Conservation (phyloP, 2,113 vertebrate species). For the Hypanus sabinus region DNA sequence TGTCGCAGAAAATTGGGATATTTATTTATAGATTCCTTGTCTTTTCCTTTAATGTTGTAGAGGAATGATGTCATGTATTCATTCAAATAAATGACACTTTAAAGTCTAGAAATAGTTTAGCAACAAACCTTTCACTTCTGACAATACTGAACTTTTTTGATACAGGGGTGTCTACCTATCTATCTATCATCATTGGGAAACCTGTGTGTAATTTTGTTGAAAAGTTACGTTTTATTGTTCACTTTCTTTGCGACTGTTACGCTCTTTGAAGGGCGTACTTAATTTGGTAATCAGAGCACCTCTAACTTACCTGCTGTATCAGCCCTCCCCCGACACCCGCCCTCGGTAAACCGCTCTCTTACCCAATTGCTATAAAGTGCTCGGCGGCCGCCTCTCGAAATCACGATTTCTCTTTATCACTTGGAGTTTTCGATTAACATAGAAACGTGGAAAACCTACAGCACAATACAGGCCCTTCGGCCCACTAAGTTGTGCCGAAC, state of each 20-base stretch:
- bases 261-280: not conserved
- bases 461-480: no score
- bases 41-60: not conserved
- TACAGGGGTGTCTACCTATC: not conserved
- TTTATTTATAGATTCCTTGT: not conserved
- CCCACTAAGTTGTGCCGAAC: no score
- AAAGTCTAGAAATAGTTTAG: not conserved
- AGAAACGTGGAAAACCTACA: no score
- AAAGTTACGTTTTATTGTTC: no score
- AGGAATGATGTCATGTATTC: not conserved
- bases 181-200: not conserved
- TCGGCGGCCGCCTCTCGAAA: no score
- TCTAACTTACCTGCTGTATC: no score
- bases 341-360: no score
- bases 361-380: not conserved
- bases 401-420: no score
- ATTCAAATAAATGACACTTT: not conserved
- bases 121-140: not conserved
- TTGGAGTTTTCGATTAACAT: not conserved
- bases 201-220: not conserved
- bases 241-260: not conserved
- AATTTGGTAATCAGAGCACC: not conserved
- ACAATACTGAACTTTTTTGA: not conserved
- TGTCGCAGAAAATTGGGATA: not conserved
- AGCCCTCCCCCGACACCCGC: no score